Base-by-base conservation (phyloP, 2,888 invertebrate species). In the Andrena bucephala region DNA sequence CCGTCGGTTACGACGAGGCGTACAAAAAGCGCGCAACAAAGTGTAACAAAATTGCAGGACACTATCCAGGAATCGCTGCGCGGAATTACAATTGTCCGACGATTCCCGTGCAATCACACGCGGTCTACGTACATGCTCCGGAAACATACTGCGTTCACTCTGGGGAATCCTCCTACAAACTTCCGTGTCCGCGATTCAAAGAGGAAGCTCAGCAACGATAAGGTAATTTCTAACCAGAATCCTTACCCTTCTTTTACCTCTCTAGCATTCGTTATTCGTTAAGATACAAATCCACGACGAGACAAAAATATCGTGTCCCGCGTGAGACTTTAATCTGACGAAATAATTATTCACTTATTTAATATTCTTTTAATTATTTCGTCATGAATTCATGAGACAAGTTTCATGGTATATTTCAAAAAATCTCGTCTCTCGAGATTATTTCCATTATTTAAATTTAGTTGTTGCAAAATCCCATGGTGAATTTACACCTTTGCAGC, bases 1-100 rank as follows among this genome's bases (percentile, higher is more conserved):
- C 62, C 67, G 74, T 74, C 69, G 81, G 83, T 73, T 68, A 66
- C 77, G 48, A 48, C n/a, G 63, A 4, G 60, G 36, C 42, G 72
- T 65, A 33, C 59, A 81, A 71, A 72, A 69, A 77, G 60, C 69
- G 72, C 59, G 77, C 81, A 83, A 83, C 73, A 83, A 81, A 83
- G 82, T 77, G 83, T 81, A 81, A 77, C 73, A 81, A 81, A 81
- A 81, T 77, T 69, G 66, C 70, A 57, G 81, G 69, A 81, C 81
- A 81, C 77, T 83, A 77, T 73, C 81, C 82, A 52, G 42, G 77
- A 66, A 63, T 77, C 77, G 76, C 24, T 54, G 63, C 59, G 16
- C 72, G 57, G 76, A 83, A 83, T 83, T 60, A 66, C 81, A 75
- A 83, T 81, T 24, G 72, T 42, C 20, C 50, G 24, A 50, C 20